Evolutionary conservation across 2,113 vertebrate genomes (phyloP).

Genomic region (Nibea albiflora): DNA sequence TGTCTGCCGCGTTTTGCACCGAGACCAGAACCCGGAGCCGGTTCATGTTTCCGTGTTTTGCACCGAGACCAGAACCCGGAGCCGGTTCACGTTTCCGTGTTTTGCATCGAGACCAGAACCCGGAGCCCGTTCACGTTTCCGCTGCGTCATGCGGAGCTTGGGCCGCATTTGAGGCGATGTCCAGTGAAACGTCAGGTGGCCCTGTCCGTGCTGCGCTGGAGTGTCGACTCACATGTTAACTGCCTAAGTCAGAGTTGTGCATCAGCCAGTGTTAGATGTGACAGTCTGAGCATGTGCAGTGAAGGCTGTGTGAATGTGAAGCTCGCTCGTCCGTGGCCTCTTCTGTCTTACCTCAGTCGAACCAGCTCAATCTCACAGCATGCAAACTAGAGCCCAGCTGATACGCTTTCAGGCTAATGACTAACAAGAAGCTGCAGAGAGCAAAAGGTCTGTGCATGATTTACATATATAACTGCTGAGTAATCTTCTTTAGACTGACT

Average conservation of each 20-base stretch:
- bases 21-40: background rate
- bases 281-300: conserved; percentile 52
- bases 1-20: conserved; percentile 2
- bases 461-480: background rate
- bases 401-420: background rate
- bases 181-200: conserved; percentile 29
- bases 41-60: too few species aligned
- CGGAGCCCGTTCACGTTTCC: background rate
- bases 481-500: background rate
- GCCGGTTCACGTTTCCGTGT: conserved; percentile 5
- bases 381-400: background rate
- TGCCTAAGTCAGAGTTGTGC: conserved; percentile 28
- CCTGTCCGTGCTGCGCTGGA: conserved; percentile 52
- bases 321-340: conserved; percentile 2
- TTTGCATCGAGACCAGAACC: conserved; percentile 13
- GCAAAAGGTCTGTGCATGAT: background rate
- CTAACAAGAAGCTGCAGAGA: background rate
- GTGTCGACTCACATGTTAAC: background rate
- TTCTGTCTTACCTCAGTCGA: conserved; percentile 5
- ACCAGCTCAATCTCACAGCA: conserved; percentile 23
- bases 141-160: conserved; percentile 8
- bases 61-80: background rate
- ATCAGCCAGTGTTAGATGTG: conserved; percentile 24
- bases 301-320: conserved; percentile 30
- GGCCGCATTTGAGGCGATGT: conserved; percentile 26